Evolutionary conservation across 2,888 invertebrate species (phyloP), one percentile per base, ranked within the genome.

Genomic region (Leucophora obtusa): DNA sequence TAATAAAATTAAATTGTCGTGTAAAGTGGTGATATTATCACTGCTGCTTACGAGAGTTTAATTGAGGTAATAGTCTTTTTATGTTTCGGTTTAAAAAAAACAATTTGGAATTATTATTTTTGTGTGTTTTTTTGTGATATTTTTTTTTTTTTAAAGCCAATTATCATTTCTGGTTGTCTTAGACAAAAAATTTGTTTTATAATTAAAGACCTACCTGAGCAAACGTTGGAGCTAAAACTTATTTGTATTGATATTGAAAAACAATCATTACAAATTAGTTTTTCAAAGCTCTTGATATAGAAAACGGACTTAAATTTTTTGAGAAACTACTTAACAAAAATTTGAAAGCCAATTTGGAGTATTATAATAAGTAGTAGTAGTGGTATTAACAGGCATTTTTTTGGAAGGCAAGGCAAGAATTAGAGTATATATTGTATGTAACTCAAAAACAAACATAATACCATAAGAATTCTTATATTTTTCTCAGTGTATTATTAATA

Each of bases 151-250:
- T 47, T 47, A 47, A 47, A 47, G 43, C 43, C 43, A 47, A 47
- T 47, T n/a, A 11, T n/a, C 0, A n/a, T 47, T 38, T 35, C 15
- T 18, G 35, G 11, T 53, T 66, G 51, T 60, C 47, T 60, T 51
- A 24, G 21, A 50, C 54, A 54, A 24, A 59, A 47, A 11, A 47
- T n/a, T 33, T 18, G 17, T 59, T 38, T 62, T 33, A 59, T 78
- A 54, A 38, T 73, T 63, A 63, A 69, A 53, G 58, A 81, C 80
- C 72, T 81, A 81, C 80, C 80, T 81, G 72, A 54, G 53, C 53
- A 58, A 28, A 69, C 76, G 76, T 65, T 81, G 81, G 77, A 77
- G 76, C 77, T 7, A 33, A 62, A 73, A 65, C 73, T 28, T 47
- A 73, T 73, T 68, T 73, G 77, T 69, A 63, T 54, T 60, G 33